These are phyloP conservation scores for Oxytorus armatus DNA, from an alignment of 2,888 invertebrate species.

Conservation along the genomic window DNA sequence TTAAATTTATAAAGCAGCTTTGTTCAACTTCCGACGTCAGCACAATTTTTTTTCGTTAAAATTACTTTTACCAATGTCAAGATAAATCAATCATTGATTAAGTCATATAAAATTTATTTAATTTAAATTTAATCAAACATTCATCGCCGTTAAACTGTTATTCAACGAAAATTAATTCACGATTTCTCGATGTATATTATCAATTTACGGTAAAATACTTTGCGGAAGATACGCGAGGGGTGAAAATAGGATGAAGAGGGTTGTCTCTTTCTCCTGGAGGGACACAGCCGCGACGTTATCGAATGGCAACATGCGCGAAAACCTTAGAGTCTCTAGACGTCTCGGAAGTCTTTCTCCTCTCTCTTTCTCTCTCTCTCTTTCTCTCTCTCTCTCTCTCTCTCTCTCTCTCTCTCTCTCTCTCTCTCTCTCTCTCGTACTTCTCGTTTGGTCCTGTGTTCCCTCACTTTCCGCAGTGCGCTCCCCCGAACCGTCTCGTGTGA, in stretches of 20 bases:
- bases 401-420: constrained; percentile 28
- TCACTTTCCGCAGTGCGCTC: constrained; percentile 24
- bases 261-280: constrained; percentile 54
- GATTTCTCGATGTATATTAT: not conserved
- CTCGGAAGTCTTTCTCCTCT: constrained; percentile 23
- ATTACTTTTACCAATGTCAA: too few relatives aligned
- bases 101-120: too few relatives aligned
- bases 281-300: constrained; percentile 73
- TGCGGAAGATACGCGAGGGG: constrained; percentile 2
- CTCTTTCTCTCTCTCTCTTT: constrained; percentile 31
- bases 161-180: too few relatives aligned
- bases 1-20: too few relatives aligned
- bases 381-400: not conserved
- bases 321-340: constrained; percentile 25
- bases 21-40: too few relatives aligned
- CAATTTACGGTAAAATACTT: not conserved
- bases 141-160: too few relatives aligned
- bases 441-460: constrained; percentile 53
- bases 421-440: constrained; percentile 2
- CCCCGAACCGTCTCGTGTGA: constrained; percentile 62
- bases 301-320: constrained; percentile 72
- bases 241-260: constrained; percentile 20
- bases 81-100: too few relatives aligned
- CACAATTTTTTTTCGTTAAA: too few relatives aligned
- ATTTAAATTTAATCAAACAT: too few relatives aligned